phyloP scores from a whole-genome alignment of 2,113 vertebrate genomes.

The Mystacornis crossleyi region DNA sequence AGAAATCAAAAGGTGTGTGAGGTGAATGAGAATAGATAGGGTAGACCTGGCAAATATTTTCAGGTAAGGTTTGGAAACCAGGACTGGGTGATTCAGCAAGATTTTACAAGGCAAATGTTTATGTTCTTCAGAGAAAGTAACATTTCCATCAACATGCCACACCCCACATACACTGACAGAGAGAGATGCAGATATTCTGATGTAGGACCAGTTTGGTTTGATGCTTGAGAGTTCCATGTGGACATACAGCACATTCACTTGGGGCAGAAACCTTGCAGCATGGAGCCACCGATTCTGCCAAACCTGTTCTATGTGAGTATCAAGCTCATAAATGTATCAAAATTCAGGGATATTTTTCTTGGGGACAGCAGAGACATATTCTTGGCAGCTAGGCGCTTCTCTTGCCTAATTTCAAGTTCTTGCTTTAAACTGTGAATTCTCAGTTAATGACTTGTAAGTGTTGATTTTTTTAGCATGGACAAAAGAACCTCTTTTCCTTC shows the following conservation, averaged over 20 bases:
- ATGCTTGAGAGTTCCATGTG: neutral
- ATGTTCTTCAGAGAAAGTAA: neutral
- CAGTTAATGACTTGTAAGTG: neutral
- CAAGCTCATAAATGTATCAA: neutral
- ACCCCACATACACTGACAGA: neutral
- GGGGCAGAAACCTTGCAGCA: neutral
- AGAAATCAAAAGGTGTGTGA: neutral
- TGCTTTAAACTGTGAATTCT: constrained; percentile 13
- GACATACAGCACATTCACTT: neutral
- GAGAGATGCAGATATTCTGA: neutral
- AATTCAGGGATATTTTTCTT: constrained; percentile 45
- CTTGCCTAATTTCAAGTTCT: constrained; percentile 32
- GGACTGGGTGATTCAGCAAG: neutral
- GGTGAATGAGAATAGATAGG: neutral
- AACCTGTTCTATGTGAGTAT: neutral
- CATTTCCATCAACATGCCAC: neutral
- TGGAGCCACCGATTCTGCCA: neutral
- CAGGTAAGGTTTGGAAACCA: neutral
- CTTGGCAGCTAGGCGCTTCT: constrained; percentile 27
- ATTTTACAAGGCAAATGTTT: neutral
- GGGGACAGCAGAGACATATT: constrained; percentile 12
- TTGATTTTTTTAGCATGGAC: neutral
- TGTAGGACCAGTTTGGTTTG: neutral
- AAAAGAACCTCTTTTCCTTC: neutral
- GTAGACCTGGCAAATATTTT: neutral